Conservation (phyloP, 2,797 vertebrate genomes). For the Helarctos malayanus region DNA sequence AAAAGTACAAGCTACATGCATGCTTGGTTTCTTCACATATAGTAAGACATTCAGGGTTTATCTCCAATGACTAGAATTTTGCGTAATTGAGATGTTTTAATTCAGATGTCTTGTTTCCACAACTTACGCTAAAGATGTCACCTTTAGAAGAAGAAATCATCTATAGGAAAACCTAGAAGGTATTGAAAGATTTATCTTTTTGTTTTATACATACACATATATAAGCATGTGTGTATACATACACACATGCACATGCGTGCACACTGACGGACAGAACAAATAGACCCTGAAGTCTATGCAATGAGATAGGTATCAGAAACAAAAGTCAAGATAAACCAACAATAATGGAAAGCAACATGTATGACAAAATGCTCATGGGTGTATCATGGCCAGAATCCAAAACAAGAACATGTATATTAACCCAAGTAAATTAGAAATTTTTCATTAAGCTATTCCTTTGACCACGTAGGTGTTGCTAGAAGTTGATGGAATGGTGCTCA, state of each 20-base stretch:
- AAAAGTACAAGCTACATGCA: neutral
- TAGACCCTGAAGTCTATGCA: neutral
- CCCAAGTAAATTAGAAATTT: neutral
- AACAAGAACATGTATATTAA: neutral
- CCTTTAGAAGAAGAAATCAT: neutral
- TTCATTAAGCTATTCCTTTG: neutral
- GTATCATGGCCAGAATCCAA: neutral
- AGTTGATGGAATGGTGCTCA: neutral
- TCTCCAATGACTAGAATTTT: neutral
- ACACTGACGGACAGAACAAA: neutral
- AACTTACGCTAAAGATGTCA: neutral
- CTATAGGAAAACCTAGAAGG: neutral
- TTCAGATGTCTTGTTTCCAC: neutral
- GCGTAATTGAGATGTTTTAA: neutral
- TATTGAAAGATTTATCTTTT: neutral
- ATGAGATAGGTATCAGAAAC: neutral
- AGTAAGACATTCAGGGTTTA: neutral
- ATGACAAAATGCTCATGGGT: neutral
- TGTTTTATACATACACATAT: neutral
- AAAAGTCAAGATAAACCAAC: neutral
- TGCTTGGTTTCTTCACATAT: neutral
- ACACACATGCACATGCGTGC: neutral
- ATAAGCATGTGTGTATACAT: fast-evolving
- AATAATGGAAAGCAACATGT: neutral
- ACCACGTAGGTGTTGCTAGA: neutral